These are phyloP conservation scores for Entomyzon cyanotis DNA, from an alignment of 2,113 vertebrate genomes.

Conservation along the genomic window DNA sequence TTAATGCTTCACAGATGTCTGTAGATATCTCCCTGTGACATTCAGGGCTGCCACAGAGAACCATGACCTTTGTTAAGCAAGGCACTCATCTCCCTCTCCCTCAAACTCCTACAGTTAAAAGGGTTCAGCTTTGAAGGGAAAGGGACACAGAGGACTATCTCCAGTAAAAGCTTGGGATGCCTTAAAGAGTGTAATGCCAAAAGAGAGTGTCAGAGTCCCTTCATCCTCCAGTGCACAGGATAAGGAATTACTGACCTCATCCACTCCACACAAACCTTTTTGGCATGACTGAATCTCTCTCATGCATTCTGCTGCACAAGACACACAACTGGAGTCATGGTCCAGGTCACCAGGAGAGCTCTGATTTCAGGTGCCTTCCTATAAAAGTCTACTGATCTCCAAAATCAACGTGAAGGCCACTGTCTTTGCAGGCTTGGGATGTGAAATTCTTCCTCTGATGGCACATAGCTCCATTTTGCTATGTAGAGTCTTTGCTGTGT, in stretches of 20 bases:
- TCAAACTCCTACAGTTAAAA: background rate
- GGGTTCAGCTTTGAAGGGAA: background rate
- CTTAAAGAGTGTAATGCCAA: background rate
- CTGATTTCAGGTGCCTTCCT: background rate
- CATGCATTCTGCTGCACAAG: background rate
- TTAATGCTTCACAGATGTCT: background rate
- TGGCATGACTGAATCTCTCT: background rate
- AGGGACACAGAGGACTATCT: background rate
- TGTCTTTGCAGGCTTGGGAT: background rate
- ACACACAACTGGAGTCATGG: background rate
- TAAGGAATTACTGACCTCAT: background rate
- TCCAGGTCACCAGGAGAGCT: background rate
- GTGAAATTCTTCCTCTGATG: background rate
- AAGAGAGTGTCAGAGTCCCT: background rate
- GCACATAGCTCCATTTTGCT: background rate
- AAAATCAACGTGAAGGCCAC: background rate
- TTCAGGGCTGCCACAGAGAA: background rate
- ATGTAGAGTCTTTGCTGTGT: background rate
- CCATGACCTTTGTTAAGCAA: constrained; percentile 6
- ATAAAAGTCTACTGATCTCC: background rate
- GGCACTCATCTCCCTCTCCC: background rate
- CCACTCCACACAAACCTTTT: background rate
- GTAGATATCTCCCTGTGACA: background rate
- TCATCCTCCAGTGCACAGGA: background rate
- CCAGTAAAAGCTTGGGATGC: background rate